phyloP scores from a whole-genome alignment of 2,113 vertebrate genomes.

The Prietella phreatophila region DNA sequence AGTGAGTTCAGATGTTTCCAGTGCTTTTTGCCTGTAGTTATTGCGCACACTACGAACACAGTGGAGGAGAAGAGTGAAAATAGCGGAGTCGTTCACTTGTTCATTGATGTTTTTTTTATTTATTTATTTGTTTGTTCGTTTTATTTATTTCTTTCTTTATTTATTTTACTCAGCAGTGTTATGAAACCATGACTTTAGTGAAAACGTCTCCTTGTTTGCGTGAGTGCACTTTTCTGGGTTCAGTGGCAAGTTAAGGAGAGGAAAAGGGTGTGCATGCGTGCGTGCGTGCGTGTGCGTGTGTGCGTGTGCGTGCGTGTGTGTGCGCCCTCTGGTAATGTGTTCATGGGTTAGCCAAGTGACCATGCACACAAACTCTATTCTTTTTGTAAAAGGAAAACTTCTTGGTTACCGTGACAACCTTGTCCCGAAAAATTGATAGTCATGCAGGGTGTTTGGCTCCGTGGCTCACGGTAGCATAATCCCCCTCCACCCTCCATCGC shows the following conservation, averaged over 20 bases:
- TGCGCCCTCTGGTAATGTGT: neutral
- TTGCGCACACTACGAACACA: neutral
- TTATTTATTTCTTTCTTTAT: neutral
- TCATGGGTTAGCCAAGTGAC: neutral
- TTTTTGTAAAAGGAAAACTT: neutral
- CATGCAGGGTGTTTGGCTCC: slow-evolving; percentile 29
- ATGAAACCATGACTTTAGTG: neutral
- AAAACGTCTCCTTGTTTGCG: neutral
- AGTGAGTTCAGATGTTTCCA: neutral
- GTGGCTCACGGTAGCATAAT: neutral
- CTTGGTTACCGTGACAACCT: slow-evolving; percentile 44
- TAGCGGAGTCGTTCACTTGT: neutral
- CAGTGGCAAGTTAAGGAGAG: neutral
- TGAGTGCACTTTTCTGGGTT: neutral
- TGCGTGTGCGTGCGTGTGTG: neutral
- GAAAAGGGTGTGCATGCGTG: neutral
- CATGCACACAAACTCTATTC: slow-evolving; percentile 9
- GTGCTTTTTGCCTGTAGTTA: neutral
- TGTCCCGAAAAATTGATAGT: slow-evolving; percentile 43
- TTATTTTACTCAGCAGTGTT: neutral
- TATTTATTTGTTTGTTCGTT: neutral
- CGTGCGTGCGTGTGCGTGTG: neutral
- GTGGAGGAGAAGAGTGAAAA: neutral
- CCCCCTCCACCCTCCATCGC: neutral
- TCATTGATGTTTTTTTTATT: neutral